Evolutionary conservation across 1,140 invertebrate genomes (phyloP), one percentile per base, ranked within the genome.

Genomic region (Zaprionus vittiger): DNA sequence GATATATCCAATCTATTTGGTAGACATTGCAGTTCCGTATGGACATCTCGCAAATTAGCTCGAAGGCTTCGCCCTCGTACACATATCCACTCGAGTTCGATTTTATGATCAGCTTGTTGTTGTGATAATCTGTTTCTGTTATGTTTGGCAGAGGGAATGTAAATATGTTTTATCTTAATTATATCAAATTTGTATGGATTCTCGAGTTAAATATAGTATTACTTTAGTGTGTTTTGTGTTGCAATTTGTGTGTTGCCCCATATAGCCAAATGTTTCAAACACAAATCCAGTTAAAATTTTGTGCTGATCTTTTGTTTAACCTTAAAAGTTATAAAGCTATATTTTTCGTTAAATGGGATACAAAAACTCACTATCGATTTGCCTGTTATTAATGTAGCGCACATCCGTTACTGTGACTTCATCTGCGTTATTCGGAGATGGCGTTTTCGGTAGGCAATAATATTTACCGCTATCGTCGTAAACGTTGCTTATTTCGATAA

Each of bases 301-400:
- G n/a, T n/a, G n/a, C n/a, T n/a, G n/a, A n/a, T n/a, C n/a, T n/a
- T n/a, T n/a, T n/a, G n/a, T n/a, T n/a, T n/a, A n/a, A n/a, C n/a
- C n/a, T n/a, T n/a, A n/a, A n/a, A n/a, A n/a, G n/a, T n/a, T n/a
- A n/a, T n/a, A n/a, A 24, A 24, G 22, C 22, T 3, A 4, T 24
- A 24, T 24, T 24, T 24, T 24, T 5, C 24, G 0, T 24, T 24
- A 5, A 4, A 24, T 24, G 24, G 22, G 24, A 24, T 24, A 24
- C 24, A 24, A 24, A 24, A 24, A 24, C 92, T 93, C 92, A 93
- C 92, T 81, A 92, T 91, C 80, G 91, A 90, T 84, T 61, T 83
- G 73, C 83, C 84, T 75, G 91, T 92, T 92, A 92, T 91, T 91
- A 90, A 79, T 77, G 87, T 87, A 91, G 74, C 67, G 68, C 89